These are phyloP conservation scores for Tigriopus japonicus DNA, from an alignment of 1,140 invertebrate species.

Conservation along the genomic window DNA sequence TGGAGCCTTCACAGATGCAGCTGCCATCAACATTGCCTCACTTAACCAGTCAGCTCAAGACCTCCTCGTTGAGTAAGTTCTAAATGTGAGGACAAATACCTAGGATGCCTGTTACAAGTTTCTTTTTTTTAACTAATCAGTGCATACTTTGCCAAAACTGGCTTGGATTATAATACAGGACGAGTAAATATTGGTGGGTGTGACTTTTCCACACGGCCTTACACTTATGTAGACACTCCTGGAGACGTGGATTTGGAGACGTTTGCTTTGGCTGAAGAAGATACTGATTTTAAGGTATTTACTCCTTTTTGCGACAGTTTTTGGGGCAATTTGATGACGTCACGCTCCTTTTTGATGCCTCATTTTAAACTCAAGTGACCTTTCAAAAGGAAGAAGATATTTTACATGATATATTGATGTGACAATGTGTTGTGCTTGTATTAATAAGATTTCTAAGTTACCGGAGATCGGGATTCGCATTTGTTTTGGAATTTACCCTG, in stretches of 20 bases:
- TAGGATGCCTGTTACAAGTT: too few species aligned
- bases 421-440: too few species aligned
- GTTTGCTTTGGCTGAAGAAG: constrained; percentile 29
- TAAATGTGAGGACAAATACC: too few species aligned
- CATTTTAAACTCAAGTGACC: too few species aligned
- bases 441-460: too few species aligned
- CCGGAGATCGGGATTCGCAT: too few species aligned
- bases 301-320: background rate
- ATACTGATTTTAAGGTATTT: constrained; percentile 23
- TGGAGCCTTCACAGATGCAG: constrained; percentile 66
- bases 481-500: too few species aligned
- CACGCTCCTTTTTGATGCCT: too few species aligned
- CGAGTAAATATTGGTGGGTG: constrained; percentile 31
- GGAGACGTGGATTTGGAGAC: constrained; percentile 27
- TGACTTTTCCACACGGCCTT: constrained; percentile 29
- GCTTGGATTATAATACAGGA: constrained; percentile 19
- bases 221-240: constrained; percentile 22
- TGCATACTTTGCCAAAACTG: background rate
- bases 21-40: constrained; percentile 45
- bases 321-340: background rate
- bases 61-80: too few species aligned
- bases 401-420: too few species aligned
- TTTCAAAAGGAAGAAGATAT: too few species aligned
- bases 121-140: too few species aligned
- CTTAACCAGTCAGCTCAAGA: background rate